These are phyloP conservation scores for Bombus sylvicola DNA, from an alignment of 1,140 invertebrate species.

Conservation along the genomic window DNA sequence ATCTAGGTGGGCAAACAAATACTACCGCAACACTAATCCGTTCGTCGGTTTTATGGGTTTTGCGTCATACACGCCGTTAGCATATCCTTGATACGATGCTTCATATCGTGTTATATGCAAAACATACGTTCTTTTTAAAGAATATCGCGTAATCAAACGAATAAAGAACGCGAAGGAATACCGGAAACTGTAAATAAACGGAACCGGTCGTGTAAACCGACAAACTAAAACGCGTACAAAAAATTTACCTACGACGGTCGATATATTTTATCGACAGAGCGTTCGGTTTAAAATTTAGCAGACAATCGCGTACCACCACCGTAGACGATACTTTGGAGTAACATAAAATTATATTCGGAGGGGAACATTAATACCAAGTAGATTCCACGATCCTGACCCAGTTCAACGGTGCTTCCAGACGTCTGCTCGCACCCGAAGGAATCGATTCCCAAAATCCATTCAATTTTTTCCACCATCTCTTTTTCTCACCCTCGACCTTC, in stretches of 20 bases:
- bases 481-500: slow-evolving; percentile 22
- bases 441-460: slow-evolving; percentile 34
- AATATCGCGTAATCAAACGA: neutral
- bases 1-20: neutral
- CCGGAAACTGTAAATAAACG: neutral
- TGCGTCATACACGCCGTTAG: neutral
- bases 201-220: neutral
- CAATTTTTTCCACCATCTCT: slow-evolving; percentile 34
- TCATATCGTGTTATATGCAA: neutral
- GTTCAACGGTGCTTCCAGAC: neutral
- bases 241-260: neutral
- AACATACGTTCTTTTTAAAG: neutral
- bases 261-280: neutral
- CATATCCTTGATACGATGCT: neutral
- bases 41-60: neutral
- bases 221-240: neutral
- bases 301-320: neutral
- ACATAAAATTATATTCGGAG: neutral
- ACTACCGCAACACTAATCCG: neutral
- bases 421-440: neutral
- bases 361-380: neutral
- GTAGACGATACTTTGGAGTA: neutral
- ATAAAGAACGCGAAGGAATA: neutral
- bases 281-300: neutral
- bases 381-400: slow-evolving; percentile 21